phyloP scores from a whole-genome alignment of 1,140 invertebrate genomes.

The Diorhabda carinulata region DNA sequence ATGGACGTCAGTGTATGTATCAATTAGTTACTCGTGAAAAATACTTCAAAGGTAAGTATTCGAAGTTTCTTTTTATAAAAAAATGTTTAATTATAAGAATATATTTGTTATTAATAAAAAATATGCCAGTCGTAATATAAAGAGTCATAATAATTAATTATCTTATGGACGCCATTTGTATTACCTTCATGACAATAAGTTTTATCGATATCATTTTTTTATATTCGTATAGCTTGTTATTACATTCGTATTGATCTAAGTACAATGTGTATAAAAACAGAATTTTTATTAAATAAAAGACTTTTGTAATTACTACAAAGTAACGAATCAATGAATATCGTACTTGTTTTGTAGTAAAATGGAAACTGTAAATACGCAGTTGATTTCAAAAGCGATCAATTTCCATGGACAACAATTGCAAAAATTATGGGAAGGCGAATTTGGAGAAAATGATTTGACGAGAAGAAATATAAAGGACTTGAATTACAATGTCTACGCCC shows the following conservation, averaged over 20 bases:
- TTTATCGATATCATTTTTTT: neutral
- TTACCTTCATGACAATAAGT: neutral
- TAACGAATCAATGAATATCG: too few relatives aligned
- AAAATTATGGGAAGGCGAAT: conserved; percentile 78
- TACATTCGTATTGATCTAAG: neutral
- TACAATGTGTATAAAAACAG: too few relatives aligned
- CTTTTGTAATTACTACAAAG: too few relatives aligned
- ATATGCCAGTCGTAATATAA: neutral
- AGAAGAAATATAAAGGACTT: conserved; percentile 64
- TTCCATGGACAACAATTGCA: conserved; percentile 81
- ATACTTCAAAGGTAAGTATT: neutral
- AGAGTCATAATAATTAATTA: neutral
- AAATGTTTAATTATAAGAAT: neutral
- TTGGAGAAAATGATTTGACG: conserved; percentile 67
- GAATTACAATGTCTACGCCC: conserved; percentile 71
- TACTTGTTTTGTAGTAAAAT: neutral
- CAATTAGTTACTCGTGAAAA: neutral
- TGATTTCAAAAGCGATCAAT: conserved; percentile 69
- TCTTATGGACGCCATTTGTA: neutral
- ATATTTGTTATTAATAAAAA: neutral
- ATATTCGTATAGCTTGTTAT: neutral
- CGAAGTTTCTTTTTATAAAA: neutral
- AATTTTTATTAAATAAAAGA: too few relatives aligned
- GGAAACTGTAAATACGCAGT: conserved; percentile 56
- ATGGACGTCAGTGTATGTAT: neutral